Percentiles rank a stretch among this genome's conserved stretches.
Conservation (phyloP, 2,113 vertebrate species). For the cat (Felis catus) region F.catus_Fca126_mat1.0 CM031419.1:77223001-77223500, state of each 20-base stretch:
- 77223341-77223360: background rate
- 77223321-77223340: background rate
- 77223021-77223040: background rate
- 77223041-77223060: background rate
- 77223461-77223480: background rate
- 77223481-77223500: background rate
- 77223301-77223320: no score
- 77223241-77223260: background rate
- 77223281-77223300: background rate
- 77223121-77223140: background rate
- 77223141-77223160: background rate
- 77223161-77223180: background rate
- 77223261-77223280: background rate
- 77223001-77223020: background rate
- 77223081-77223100: background rate
- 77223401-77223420: background rate
- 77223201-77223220: background rate
- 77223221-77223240: background rate
- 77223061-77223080: accelerated
- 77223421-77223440: background rate
- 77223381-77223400: background rate
- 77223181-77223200: background rate
- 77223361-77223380: background rate
- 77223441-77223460: background rate
- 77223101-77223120: background rate